Base-by-base conservation (phyloP, 2,888 invertebrate genomes). In the Dicyrtoma fusca region DNA sequence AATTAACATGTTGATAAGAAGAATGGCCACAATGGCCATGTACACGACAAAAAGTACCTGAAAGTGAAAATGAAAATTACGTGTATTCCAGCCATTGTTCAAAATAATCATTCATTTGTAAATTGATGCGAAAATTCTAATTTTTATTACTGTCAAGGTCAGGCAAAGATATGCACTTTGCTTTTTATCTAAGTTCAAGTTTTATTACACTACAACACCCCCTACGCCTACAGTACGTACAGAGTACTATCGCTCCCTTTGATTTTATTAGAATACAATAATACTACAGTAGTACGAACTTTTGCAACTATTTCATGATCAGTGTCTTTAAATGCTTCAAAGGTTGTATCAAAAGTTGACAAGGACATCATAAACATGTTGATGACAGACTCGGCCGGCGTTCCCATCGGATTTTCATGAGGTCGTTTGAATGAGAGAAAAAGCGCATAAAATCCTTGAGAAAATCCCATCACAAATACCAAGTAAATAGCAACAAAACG, bases 351-450 rank as follows among this genome's bases (percentile, higher is more conserved):
- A 84, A 98, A 97, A 80, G 96, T 96, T 1, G 97, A 95, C 81
- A 98, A 87, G 0, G 97, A 98, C 95, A 98, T 97, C 69, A 98
- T 88, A 83, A 98, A 98, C 95, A 98, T 97, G 0, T 95, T 95
- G 88, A 98, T 94, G 45, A 97, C 89, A 17, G 96, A 94, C 84
- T 97, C 97, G 85, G 92, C 91, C 0, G 97, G 94, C 26, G 94
- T 92, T 0, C 92, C 91, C 89, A 94, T 91, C 0, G 94, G 94
- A 85, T 94, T 94, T 55, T 66, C 66, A 11, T n/a, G 11, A 0
- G 92, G 92, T 83, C 92, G 92, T 82, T 93, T 92, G 82, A 92
- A 95, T 0, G 95, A 92, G 45, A 94, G 84, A 82, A 95, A 95
- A 82, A 95, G 94, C 61, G 95, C 91, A 84, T 94, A 95, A 83